Conservation (phyloP, 2,888 invertebrate species). For the Nephrotoma guestfalica region DNA sequence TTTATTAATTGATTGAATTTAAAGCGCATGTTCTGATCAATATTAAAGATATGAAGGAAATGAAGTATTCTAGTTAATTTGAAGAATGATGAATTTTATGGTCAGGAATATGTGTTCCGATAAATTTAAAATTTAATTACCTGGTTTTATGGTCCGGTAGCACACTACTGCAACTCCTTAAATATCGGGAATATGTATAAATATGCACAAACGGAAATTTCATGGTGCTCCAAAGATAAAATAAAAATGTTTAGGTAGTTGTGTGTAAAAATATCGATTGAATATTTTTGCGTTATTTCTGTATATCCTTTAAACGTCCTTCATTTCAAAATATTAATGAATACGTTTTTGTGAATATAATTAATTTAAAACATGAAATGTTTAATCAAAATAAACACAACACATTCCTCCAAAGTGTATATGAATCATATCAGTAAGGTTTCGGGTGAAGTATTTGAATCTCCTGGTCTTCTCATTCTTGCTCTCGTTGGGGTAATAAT, state of each 20-base stretch:
- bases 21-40: not conserved
- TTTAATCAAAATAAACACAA: not conserved
- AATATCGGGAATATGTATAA: no score
- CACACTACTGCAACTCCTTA: not conserved
- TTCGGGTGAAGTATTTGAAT: not conserved
- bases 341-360: not conserved
- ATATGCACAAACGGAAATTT: no score
- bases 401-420: not conserved
- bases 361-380: not conserved
- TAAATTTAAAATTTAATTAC: not conserved
- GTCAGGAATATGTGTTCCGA: not conserved
- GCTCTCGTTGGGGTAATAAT: constrained; percentile 8
- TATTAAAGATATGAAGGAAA: not conserved
- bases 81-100: not conserved
- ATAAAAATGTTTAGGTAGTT: not conserved
- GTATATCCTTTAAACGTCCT: not conserved
- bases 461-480: not conserved
- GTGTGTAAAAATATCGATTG: not conserved
- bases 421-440: not conserved
- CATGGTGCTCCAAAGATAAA: no score
- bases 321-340: not conserved
- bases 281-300: not conserved
- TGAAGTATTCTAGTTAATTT: not conserved
- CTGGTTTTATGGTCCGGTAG: not conserved
- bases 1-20: not conserved